Percentiles rank a stretch among this genome's conserved stretches.
These are phyloP conservation scores for Leptopilina boulardi DNA, from an alignment of 1,140 invertebrate species.

Conservation along the genomic window DNA sequence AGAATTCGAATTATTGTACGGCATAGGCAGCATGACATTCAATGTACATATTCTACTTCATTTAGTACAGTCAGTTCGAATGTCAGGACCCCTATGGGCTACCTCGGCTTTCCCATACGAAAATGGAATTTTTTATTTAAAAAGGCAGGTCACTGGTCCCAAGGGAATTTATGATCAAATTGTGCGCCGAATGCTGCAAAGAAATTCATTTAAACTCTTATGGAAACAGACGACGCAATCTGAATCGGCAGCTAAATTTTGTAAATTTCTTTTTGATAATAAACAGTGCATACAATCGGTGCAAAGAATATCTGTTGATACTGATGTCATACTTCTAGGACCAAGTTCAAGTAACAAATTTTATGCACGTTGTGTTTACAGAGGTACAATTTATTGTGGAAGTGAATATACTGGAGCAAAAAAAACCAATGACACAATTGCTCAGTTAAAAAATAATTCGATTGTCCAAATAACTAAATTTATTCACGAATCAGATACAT, in stretches of 20 bases:
- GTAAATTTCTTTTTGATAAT: conserved; percentile 54
- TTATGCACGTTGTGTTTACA: not conserved
- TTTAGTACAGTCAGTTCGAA: conserved; percentile 29
- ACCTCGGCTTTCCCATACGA: conserved; percentile 47
- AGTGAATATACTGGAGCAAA: not conserved
- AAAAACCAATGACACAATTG: not conserved
- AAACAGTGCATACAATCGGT: conserved; percentile 51
- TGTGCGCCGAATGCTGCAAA: not conserved
- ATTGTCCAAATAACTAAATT: not conserved
- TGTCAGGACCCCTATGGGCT: conserved; percentile 43
- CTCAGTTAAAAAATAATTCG: not conserved
- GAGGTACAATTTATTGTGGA: not conserved
- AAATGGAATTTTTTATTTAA: conserved; percentile 40
- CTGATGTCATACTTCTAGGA: not conserved
- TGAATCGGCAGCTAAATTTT: conserved; percentile 37
- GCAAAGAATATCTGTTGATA: conserved; percentile 40
- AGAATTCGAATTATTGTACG: conserved; percentile 43
- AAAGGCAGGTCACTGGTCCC: conserved; percentile 38
- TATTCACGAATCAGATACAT: not conserved
- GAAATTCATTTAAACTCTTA: not conserved
- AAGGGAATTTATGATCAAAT: conserved; percentile 44
- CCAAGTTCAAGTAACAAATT: not conserved
- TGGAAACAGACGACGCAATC: not conserved
- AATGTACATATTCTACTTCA: conserved; percentile 45
- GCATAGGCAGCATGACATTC: conserved; percentile 39